These are phyloP conservation scores for Brachyopa scutellaris DNA, from an alignment of 2,888 invertebrate genomes.

Conservation along the genomic window DNA sequence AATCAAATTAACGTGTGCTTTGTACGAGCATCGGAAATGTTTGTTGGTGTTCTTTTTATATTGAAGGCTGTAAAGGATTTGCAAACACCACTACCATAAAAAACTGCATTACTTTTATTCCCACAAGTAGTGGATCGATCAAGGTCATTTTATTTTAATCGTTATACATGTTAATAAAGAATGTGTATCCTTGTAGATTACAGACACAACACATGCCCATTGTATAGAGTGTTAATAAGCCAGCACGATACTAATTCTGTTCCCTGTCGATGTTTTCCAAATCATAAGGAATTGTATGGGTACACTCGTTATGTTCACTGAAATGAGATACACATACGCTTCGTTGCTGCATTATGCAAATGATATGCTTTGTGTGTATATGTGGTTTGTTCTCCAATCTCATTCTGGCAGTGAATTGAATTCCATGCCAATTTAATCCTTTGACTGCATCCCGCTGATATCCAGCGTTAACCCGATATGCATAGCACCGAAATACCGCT, in stretches of 20 bases:
- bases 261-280: too few species aligned
- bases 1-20: conserved; percentile 52
- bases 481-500: conserved; percentile 37
- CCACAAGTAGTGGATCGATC: too few species aligned
- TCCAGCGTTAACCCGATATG: conserved; percentile 30
- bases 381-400: neutral
- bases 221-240: too few species aligned
- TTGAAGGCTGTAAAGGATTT: neutral
- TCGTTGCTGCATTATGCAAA: conserved; percentile 36
- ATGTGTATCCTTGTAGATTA: too few species aligned
- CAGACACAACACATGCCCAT: too few species aligned
- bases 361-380: conserved; percentile 30
- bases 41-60: conserved; percentile 15
- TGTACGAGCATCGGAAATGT: neutral
- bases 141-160: too few species aligned
- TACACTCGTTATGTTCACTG: conserved; percentile 32
- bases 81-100: neutral
- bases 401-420: conserved; percentile 1
- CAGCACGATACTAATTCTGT: too few species aligned
- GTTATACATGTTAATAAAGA: too few species aligned
- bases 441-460: conserved; percentile 44
- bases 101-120: neutral
- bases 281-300: neutral
- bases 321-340: conserved; percentile 30
- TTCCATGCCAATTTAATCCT: conserved; percentile 44